These are phyloP conservation scores for Larimichthys polyactis DNA, from an alignment of 2,113 vertebrate species.

Conservation along the genomic window DNA sequence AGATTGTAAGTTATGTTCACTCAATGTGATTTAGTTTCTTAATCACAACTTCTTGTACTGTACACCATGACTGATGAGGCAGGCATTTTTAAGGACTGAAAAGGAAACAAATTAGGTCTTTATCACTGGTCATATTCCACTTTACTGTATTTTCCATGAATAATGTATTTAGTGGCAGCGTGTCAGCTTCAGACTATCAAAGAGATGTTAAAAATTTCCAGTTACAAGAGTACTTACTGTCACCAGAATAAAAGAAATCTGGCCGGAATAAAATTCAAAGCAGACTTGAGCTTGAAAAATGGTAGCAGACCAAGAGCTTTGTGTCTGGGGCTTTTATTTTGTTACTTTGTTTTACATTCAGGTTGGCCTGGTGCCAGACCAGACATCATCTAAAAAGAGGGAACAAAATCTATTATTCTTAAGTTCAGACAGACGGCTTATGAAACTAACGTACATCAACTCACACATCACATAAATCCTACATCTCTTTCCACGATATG, in stretches of 20 bases:
- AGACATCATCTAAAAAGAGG: slow-evolving; percentile 51
- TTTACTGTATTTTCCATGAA: slow-evolving; percentile 56
- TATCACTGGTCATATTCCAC: slow-evolving; percentile 30
- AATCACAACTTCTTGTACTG: background rate
- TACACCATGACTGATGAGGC: slow-evolving; percentile 27
- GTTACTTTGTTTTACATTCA: slow-evolving; percentile 72
- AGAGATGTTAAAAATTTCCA: slow-evolving; percentile 29
- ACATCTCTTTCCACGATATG: slow-evolving; percentile 44
- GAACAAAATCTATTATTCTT: slow-evolving; percentile 47
- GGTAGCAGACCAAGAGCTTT: slow-evolving; percentile 33
- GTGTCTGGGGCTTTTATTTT: slow-evolving; percentile 69
- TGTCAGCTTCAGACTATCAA: slow-evolving; percentile 42
- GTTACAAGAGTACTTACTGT: slow-evolving; percentile 21
- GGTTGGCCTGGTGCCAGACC: slow-evolving; percentile 71
- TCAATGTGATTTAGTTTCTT: slow-evolving; percentile 4
- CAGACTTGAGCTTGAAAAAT: slow-evolving; percentile 38
- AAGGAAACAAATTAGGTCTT: slow-evolving; percentile 37
- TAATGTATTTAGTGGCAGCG: slow-evolving; percentile 28
- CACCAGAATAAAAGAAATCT: slow-evolving; percentile 29
- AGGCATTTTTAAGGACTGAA: slow-evolving; percentile 1
- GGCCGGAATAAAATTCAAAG: slow-evolving; percentile 34
- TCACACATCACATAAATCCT: slow-evolving; percentile 52
- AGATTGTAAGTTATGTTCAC: slow-evolving; percentile 9
- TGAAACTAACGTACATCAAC: slow-evolving; percentile 53
- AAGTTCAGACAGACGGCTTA: slow-evolving; percentile 50